Evolutionary conservation across 1,140 invertebrate genomes (phyloP).

Genomic region (Saccostrea echinata): DNA sequence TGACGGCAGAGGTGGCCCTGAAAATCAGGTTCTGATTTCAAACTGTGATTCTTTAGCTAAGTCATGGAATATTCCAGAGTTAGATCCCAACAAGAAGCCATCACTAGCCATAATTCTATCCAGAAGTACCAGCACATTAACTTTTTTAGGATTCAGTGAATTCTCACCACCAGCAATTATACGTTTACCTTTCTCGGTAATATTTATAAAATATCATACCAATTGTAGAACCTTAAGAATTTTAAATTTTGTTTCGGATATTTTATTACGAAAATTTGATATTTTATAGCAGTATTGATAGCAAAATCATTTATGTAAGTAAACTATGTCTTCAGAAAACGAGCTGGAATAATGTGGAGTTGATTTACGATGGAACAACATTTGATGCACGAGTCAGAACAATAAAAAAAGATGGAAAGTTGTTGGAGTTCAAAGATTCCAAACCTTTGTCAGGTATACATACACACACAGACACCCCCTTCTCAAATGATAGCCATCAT

Average conservation of each 20-base stretch:
- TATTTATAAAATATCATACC: no score
- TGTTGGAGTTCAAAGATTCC: neutral
- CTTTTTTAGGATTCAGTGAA: neutral
- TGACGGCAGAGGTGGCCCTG: neutral
- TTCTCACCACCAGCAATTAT: neutral
- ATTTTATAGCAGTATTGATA: no score
- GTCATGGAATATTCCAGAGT: neutral
- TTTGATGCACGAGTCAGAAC: neutral
- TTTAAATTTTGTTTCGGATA: no score
- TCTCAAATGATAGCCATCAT: no score
- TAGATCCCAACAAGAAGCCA: neutral
- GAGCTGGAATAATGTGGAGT: neutral
- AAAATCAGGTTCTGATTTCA: neutral
- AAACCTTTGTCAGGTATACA: conserved; percentile 1
- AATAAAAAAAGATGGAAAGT: neutral
- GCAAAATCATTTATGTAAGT: neutral
- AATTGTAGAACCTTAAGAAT: no score
- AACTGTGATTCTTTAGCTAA: conserved; percentile 5
- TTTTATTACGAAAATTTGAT: no score
- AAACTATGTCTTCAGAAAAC: neutral
- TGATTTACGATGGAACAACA: conserved; percentile 1
- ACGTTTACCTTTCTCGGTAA: conserved; percentile 10
- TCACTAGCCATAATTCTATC: conserved; percentile 4
- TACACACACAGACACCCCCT: neutral
- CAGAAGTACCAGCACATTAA: neutral